phyloP scores from a whole-genome alignment of 2,113 vertebrate genomes.

The Campylomormyrus tamandua region DNA sequence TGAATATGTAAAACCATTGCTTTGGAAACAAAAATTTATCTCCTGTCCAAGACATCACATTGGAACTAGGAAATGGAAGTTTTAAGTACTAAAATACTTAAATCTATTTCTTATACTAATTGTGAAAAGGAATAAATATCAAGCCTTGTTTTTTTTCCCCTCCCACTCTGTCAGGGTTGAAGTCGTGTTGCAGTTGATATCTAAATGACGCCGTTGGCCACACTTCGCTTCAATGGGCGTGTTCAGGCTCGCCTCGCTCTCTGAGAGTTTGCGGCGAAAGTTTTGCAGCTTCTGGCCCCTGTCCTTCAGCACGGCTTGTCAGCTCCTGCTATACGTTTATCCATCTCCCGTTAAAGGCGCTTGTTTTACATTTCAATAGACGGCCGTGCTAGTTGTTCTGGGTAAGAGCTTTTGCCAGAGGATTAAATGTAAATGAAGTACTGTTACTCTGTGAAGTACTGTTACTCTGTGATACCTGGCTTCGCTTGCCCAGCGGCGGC shows the following conservation, averaged over 20 bases:
- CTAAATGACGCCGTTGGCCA: neutral
- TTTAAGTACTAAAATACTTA: neutral
- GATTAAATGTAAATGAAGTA: conserved; percentile 16
- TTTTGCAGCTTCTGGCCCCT: neutral
- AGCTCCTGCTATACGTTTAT: neutral
- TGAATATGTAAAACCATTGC: neutral
- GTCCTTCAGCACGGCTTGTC: neutral
- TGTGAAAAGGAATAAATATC: neutral
- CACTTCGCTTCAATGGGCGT: neutral
- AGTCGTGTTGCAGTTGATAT: neutral
- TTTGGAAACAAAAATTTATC: neutral
- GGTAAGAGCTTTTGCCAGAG: neutral
- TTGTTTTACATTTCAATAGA: neutral
- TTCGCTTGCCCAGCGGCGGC: conserved; percentile 21
- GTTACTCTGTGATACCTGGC: conserved; percentile 15
- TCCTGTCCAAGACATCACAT: neutral
- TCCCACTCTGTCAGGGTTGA: neutral
- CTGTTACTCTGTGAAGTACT: conserved; percentile 11
- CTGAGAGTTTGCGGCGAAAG: neutral
- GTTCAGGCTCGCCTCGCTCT: neutral
- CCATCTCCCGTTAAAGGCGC: neutral
- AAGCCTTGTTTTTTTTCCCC: neutral
- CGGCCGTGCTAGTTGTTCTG: neutral
- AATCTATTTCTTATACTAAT: neutral
- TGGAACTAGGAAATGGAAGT: neutral